Percentiles rank a stretch among this genome's conserved stretches.
Evolutionary conservation across 2,888 invertebrate genomes (phyloP).

Genomic region (Xanthorhoe designata): DNA sequence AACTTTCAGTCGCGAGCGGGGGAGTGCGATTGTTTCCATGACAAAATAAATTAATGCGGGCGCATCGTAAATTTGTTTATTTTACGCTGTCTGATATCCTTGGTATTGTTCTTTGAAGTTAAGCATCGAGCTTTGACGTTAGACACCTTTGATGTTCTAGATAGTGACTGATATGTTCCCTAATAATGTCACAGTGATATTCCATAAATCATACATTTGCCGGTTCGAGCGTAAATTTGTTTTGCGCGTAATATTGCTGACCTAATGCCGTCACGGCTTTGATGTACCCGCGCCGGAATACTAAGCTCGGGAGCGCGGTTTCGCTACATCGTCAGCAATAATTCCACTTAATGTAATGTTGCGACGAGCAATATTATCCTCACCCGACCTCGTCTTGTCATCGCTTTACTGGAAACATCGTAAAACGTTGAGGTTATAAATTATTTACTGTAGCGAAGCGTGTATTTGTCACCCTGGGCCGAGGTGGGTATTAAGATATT

Average conservation of each 20-base stretch:
- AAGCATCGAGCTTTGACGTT: constrained; percentile 56
- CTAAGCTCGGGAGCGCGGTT: constrained; percentile 56
- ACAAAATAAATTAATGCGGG: constrained; percentile 78
- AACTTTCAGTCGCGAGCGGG: constrained; percentile 68
- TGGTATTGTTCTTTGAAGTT: constrained; percentile 76
- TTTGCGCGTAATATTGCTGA: constrained; percentile 58
- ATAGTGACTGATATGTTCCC: constrained; percentile 55
- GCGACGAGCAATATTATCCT: constrained; percentile 61
- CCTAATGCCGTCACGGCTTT: constrained; percentile 61
- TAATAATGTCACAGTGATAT: constrained; percentile 53
- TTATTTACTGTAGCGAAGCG: constrained; percentile 80
- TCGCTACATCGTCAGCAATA: constrained; percentile 66
- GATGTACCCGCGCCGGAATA: constrained; percentile 62
- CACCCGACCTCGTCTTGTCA: constrained; percentile 64
- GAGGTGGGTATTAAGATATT: constrained; percentile 83
- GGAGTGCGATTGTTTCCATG: constrained; percentile 74
- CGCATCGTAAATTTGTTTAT: constrained; percentile 72
- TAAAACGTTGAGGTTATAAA: constrained; percentile 77
- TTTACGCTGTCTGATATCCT: constrained; percentile 65
- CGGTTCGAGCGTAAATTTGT: constrained; percentile 58
- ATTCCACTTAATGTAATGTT: constrained; percentile 65
- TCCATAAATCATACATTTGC: constrained; percentile 66
- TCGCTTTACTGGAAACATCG: constrained; percentile 66
- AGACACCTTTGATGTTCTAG: constrained; percentile 70
- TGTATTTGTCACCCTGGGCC: constrained; percentile 80